A percentile compares a stretch with the other conserved stretches of the same genome.
Evolutionary conservation across 1,140 invertebrate genomes (phyloP).

Genomic region (Bombus haemorrhoidalis): DNA sequence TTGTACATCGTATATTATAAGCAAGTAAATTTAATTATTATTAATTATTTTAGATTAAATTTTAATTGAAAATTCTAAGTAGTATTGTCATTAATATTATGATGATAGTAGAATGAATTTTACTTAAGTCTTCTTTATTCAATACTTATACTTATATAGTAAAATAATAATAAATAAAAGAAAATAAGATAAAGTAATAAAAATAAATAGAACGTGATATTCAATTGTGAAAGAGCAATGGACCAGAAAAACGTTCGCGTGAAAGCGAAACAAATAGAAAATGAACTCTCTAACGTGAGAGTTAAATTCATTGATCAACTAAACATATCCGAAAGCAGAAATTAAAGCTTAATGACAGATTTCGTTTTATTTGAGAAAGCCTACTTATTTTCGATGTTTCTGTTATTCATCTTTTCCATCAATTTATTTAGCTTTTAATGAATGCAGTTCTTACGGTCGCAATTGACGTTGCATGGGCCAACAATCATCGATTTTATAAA

Average conservation of each 20-base stretch:
- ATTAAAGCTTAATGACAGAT: background rate
- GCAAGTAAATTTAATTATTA: background rate
- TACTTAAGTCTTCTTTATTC: background rate
- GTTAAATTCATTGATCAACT: background rate
- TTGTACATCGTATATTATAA: background rate
- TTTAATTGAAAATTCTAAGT: background rate
- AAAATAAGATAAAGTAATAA: background rate
- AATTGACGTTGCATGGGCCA: background rate
- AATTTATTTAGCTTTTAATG: conserved; percentile 2
- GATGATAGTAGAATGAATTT: background rate
- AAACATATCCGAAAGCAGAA: background rate
- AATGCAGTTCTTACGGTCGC: background rate
- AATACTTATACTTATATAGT: background rate
- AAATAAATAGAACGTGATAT: no score
- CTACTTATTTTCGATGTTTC: background rate
- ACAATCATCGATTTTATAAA: background rate
- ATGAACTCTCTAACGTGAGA: background rate
- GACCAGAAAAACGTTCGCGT: background rate
- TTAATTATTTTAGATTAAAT: background rate
- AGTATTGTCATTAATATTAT: background rate
- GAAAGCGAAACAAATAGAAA: conserved; percentile 17
- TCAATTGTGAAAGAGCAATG: conserved; percentile 4
- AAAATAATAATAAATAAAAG: background rate
- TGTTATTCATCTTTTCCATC: background rate
- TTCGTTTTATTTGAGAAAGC: background rate